Base-by-base conservation (phyloP, 2,888 invertebrate genomes). In the Zygothrica quintamaculata region DNA sequence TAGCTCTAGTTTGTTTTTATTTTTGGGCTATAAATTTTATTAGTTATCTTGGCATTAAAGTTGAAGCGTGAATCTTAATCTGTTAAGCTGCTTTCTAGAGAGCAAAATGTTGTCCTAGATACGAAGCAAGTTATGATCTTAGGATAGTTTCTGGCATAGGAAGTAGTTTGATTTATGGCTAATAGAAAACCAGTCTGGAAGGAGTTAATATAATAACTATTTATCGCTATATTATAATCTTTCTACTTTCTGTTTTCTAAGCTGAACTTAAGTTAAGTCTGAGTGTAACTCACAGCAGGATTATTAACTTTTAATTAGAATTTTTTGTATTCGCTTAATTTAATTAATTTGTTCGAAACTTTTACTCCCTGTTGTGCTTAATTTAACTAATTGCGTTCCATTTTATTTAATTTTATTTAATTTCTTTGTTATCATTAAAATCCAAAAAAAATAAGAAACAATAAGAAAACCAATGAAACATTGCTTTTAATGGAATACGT, bases 401-500 rank as follows among this genome's bases (percentile, higher is more conserved):
- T 56, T 69, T 69, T 74, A 15, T 48, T 52, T 56, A 40, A 59
- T 46, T 48, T 66, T 29, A 56, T 42, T 72, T 53, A 31, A 51
- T 43, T 65, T 65, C 39, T n/a, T 64, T 74, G 52, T 65, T 68
- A 46, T 64, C 52, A 22, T 9, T 50, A 15, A 22, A 22, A 29
- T 55, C 69, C 12, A 57, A 62, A 73, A 65, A 51, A 50, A 31
- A 31, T 15, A 50, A 67, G 43, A 55, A 42, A 53, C 34, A 29
- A n/a, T n/a, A n/a, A n/a, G n/a, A n/a, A n/a, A n/a, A n/a, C n/a
- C n/a, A n/a, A n/a, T n/a, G n/a, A n/a, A n/a, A n/a, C n/a, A n/a
- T n/a, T n/a, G n/a, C 43, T 51, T 61, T 79, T 68, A 74, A 86
- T 74, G 61, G 84, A 47, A 65, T 84, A 84, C 86, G 86, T 86